Conservation (phyloP, 2,797 vertebrate genomes). For the Pantherophis alleghaniensis region DNA sequence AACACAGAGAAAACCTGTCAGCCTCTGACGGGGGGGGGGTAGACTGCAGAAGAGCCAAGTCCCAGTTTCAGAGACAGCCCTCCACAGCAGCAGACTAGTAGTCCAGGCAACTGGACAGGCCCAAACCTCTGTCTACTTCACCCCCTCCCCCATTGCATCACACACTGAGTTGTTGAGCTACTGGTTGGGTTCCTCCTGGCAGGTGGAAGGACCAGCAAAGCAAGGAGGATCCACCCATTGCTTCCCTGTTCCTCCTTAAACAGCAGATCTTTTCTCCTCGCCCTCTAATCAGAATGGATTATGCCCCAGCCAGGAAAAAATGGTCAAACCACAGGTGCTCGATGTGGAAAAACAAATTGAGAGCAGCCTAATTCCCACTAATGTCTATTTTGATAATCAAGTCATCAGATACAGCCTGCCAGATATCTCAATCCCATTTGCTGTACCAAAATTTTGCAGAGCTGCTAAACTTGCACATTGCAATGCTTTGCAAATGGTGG, state of each 20-base stretch:
- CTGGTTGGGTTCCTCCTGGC: background rate
- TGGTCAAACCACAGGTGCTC: background rate
- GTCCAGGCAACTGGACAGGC: background rate
- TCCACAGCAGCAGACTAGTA: background rate
- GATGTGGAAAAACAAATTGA: background rate
- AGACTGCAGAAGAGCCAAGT: background rate
- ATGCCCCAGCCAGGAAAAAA: background rate
- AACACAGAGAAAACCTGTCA: background rate
- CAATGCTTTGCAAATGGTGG: background rate
- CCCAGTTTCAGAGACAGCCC: background rate
- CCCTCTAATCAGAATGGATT: background rate
- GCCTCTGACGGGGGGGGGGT: background rate
- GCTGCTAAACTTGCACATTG: background rate
- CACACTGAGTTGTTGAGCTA: background rate
- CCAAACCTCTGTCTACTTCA: background rate
- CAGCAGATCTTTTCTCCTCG: background rate
- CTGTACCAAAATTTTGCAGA: background rate
- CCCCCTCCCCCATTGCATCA: background rate
- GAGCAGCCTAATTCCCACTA: background rate
- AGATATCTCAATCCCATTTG: background rate
- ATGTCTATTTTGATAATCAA: background rate
- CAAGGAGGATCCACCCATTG: background rate
- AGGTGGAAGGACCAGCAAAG: background rate
- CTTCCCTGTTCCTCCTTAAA: background rate
- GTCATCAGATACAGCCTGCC: background rate